Conservation (phyloP, 2,113 vertebrate species). For the Pseudorasbora parva region DNA sequence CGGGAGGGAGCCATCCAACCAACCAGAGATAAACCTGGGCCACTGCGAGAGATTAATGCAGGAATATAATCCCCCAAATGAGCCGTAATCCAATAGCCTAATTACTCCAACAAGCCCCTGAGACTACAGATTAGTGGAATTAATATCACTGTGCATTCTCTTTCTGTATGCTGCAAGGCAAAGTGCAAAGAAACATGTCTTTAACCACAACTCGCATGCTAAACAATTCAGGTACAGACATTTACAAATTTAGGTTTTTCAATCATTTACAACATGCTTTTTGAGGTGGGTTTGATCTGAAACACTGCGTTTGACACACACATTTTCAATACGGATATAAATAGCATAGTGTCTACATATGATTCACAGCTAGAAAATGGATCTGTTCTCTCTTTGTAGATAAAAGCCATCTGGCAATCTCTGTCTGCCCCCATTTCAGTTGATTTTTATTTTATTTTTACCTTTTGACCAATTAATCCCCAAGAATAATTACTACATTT, state of each 20-base stretch:
- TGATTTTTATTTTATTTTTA: neutral
- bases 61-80: slow-evolving; percentile 50
- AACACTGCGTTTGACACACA: neutral
- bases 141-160: slow-evolving; percentile 34
- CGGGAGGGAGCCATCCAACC: neutral
- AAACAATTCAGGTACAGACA: neutral
- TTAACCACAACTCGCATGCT: slow-evolving; percentile 1
- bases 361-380: neutral
- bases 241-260: neutral
- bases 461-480: neutral
- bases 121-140: slow-evolving; percentile 52
- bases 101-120: slow-evolving; percentile 51
- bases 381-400: neutral
- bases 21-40: slow-evolving; percentile 31
- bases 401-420: neutral
- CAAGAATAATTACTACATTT: neutral
- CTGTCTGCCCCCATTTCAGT: neutral
- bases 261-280: slow-evolving; percentile 11
- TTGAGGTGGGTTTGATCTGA: neutral
- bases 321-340: neutral
- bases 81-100: slow-evolving; percentile 48
- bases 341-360: neutral
- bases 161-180: no score
- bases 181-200: neutral
- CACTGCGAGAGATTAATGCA: slow-evolving; percentile 35